Base-by-base conservation (phyloP, 2,888 invertebrate species). In the Melolontha melolontha region DNA sequence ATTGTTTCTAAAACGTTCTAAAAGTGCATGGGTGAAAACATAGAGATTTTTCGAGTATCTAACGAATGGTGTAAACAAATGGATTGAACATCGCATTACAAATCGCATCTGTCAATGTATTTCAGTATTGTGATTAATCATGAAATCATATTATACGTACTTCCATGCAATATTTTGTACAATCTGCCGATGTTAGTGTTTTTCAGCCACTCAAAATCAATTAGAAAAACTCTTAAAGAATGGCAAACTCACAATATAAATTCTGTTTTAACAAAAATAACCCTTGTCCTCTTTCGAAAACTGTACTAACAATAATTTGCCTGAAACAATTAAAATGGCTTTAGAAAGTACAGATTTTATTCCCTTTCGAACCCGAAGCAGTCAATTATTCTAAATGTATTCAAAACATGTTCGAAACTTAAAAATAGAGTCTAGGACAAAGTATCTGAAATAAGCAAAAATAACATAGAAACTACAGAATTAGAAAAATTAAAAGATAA, bases 1-100 rank as follows among this genome's bases (percentile, higher is more conserved):
- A 59, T 80, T 79, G 80, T 76, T 77, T 22, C 73, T 80, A 17
- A 73, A 73, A 17, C 63, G 71, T 62, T 70, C 67, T 47, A 74
- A 75, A 50, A 67, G 62, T 39, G 77, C 76, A 16, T 77, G 75
- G 77, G 6, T 29, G 29, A 29, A 29, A 29, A 29, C 29, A n/a
- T n/a, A 29, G 29, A 29, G 4, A 29, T 29, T 29, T 29, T 74
- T 67, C 69, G 79, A 80, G 72, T 73, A 64, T 51, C 63, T 73
- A 4, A 57, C 55, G 42, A 74, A 72, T 62, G 63, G 55, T 11
- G 69, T 74, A 41, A 41, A 73, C 50, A 22, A 65, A 8, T 74
- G 70, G 72, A 17, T 75, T 50, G 22, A 50, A 8, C 63, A 70
- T 2, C 42, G 72, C 17, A 63, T 68, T 29, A 77, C 55, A 73